Percentiles rank a stretch among this genome's conserved stretches.
Evolutionary conservation across 2,113 vertebrate genomes (phyloP).

Genomic region (Urocitellus parryii): DNA sequence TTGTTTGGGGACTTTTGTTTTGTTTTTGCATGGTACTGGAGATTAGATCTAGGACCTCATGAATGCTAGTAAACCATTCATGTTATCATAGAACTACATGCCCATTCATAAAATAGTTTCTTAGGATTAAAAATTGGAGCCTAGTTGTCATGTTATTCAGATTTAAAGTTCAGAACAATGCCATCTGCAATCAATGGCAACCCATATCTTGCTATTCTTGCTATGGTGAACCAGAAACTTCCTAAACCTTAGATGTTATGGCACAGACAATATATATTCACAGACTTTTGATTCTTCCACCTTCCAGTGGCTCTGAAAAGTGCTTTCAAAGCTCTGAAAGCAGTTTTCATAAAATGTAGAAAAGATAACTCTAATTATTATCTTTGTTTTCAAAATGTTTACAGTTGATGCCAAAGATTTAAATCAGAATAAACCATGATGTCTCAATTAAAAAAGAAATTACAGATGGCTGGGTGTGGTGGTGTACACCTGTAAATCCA

Average conservation of each 20-base stretch:
- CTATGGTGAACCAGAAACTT: constrained; percentile 93
- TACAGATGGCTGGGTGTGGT: no score
- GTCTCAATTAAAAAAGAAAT: background rate
- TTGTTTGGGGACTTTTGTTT: constrained; percentile 77
- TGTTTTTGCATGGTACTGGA: background rate
- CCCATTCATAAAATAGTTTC: constrained; percentile 93
- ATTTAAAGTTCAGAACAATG: constrained; percentile 93
- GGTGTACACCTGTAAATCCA: no score
- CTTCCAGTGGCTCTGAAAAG: constrained; percentile 87
- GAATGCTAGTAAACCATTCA: background rate
- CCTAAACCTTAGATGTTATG: constrained; percentile 91
- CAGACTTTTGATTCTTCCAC: constrained; percentile 88
- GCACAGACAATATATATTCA: constrained; percentile 89
- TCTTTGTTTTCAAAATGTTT: constrained; percentile 11
- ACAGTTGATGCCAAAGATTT: background rate
- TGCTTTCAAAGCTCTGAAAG: constrained; percentile 87
- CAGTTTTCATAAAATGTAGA: constrained; percentile 67
- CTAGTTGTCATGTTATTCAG: constrained; percentile 89
- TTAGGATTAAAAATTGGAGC: constrained; percentile 90
- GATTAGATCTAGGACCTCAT: background rate
- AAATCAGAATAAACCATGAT: constrained; percentile 1
- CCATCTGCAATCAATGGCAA: constrained; percentile 93
- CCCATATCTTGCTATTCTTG: constrained; percentile 92
- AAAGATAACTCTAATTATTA: background rate
- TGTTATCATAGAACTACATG: background rate